phyloP scores from a whole-genome alignment of 1,140 invertebrate genomes.

The Heterodera carotae region DNA sequence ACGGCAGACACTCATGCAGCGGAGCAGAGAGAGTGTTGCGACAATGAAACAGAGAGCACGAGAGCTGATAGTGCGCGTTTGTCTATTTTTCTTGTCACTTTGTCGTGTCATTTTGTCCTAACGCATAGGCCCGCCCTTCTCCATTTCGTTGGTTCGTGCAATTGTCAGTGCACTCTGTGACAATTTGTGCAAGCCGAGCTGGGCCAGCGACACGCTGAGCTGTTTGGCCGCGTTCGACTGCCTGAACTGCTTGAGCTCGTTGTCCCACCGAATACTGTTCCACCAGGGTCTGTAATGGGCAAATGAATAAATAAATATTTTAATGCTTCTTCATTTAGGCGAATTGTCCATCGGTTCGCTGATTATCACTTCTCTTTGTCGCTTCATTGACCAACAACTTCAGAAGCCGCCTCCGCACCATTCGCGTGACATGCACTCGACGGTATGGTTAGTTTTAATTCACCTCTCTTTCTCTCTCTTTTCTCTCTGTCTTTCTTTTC shows the following conservation, averaged over 20 bases:
- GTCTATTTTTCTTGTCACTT: constrained; percentile 17
- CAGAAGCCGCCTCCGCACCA: constrained; percentile 89
- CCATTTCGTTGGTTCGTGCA: constrained; percentile 47
- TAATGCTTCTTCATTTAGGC: constrained; percentile 60
- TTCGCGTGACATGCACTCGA: constrained; percentile 95
- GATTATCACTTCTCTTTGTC: constrained; percentile 70
- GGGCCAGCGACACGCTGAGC: constrained; percentile 52
- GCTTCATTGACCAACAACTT: constrained; percentile 90
- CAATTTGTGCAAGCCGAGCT: constrained; percentile 57
- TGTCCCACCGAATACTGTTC: constrained; percentile 55
- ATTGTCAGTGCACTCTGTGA: constrained; percentile 62
- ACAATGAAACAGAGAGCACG: constrained; percentile 3
- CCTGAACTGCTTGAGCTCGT: constrained; percentile 52
- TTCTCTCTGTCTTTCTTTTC: no score
- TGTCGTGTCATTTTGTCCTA: background rate
- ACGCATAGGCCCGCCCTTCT: constrained; percentile 21
- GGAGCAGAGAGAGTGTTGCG: constrained; percentile 1
- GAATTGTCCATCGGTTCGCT: constrained; percentile 94
- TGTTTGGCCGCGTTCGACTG: constrained; percentile 60
- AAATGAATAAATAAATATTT: constrained; percentile 23
- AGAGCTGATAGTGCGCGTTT: constrained; percentile 15
- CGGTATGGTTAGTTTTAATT: constrained; percentile 73
- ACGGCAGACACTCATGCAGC: background rate
- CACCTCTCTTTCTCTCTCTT: no score
- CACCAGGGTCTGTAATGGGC: constrained; percentile 38